A percentile compares a stretch with the other conserved stretches of the same genome.
Evolutionary conservation across 2,113 vertebrate genomes (phyloP).

Genomic region (Corythoichthys haematopterus): DNA sequence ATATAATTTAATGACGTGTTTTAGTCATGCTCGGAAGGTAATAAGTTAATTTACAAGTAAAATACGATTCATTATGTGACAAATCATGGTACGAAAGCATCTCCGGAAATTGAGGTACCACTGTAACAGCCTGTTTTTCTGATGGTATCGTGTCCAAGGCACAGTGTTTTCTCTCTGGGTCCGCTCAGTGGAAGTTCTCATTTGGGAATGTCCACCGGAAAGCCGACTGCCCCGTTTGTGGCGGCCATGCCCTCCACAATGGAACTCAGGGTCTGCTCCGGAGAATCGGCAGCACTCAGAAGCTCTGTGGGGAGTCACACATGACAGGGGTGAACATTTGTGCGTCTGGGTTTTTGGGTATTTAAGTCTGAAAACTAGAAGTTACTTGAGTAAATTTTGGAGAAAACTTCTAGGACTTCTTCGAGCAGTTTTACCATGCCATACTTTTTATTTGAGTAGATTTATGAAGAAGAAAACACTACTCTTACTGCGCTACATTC

Average conservation of each 20-base stretch:
- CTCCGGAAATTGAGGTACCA: too few relatives aligned
- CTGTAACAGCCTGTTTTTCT: constrained; percentile 8
- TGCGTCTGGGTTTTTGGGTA: neutral
- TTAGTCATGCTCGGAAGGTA: too few relatives aligned
- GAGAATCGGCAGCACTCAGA: constrained; percentile 74
- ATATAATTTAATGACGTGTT: too few relatives aligned
- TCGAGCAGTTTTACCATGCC: too few relatives aligned
- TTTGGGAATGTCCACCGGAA: constrained; percentile 76
- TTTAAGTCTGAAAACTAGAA: neutral
- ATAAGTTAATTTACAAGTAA: too few relatives aligned
- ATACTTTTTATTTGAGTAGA: too few relatives aligned
- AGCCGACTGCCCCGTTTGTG: constrained; percentile 76
- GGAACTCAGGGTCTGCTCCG: constrained; percentile 84
- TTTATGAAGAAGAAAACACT: too few relatives aligned
- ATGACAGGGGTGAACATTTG: neutral
- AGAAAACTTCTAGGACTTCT: too few relatives aligned
- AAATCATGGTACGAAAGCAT: too few relatives aligned
- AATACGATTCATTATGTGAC: too few relatives aligned
- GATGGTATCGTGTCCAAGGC: constrained; percentile 31
- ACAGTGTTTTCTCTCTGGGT: constrained; percentile 28
- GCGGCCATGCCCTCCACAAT: constrained; percentile 89
- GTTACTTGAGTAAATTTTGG: too few relatives aligned
- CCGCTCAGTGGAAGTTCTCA: constrained; percentile 39
- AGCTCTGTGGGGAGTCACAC: constrained; percentile 74
- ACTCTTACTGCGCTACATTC: too few relatives aligned